phyloP scores from a whole-genome alignment of 2,888 invertebrate genomes.

The Phymatocera aterrima region DNA sequence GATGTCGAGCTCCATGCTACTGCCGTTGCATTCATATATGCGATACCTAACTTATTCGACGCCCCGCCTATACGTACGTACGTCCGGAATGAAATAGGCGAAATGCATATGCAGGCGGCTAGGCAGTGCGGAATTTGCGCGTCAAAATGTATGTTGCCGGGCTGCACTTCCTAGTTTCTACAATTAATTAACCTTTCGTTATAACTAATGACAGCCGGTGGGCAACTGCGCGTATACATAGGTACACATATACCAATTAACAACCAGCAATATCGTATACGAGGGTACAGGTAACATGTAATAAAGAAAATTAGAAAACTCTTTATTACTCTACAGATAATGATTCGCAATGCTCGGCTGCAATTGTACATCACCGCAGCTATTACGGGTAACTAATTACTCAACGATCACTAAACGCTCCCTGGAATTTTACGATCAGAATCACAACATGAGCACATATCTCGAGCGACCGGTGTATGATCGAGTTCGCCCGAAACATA shows the following conservation, averaged over 20 bases:
- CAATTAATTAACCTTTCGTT: constrained; percentile 44
- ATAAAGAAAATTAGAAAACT: constrained; percentile 34
- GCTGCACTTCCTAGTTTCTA: constrained; percentile 37
- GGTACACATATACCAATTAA: constrained; percentile 16
- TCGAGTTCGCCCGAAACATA: too few relatives aligned
- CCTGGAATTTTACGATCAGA: not conserved
- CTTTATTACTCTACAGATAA: not conserved
- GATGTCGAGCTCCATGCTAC: constrained; percentile 18
- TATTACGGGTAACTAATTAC: not conserved
- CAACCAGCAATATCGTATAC: not conserved
- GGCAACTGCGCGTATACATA: not conserved
- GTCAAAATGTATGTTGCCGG: not conserved
- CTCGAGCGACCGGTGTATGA: not conserved
- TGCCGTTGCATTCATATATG: not conserved
- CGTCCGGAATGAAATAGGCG: not conserved
- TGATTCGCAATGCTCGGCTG: not conserved
- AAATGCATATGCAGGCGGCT: not conserved
- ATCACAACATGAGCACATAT: not conserved
- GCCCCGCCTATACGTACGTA: too few relatives aligned
- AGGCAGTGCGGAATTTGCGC: constrained; percentile 6
- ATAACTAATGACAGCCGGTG: constrained; percentile 36
- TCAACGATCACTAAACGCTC: not conserved
- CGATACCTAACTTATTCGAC: not conserved
- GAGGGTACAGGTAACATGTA: too few relatives aligned
- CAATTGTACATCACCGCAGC: not conserved